Evolutionary conservation across 1,140 invertebrate genomes (phyloP).

Genomic region (Zaprionus tsacasi): DNA sequence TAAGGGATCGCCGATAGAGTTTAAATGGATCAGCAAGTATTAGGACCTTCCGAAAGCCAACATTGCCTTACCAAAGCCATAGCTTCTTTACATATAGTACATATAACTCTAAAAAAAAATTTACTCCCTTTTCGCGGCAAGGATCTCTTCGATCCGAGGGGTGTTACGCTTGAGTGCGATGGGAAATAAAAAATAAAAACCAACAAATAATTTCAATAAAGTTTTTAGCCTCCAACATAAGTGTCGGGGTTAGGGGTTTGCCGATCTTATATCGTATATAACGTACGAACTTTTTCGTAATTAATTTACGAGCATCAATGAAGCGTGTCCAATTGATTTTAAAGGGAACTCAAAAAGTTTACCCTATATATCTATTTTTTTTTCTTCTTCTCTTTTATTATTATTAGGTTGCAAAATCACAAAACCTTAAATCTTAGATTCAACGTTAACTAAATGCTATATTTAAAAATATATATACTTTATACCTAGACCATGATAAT

Average conservation of each 20-base stretch:
- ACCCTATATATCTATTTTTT: conserved; percentile 30
- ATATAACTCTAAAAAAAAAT: conserved; percentile 1
- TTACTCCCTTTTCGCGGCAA: conserved; percentile 28
- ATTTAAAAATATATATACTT: not conserved
- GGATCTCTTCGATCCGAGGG: conserved; percentile 8
- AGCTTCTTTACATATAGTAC: conserved; percentile 39
- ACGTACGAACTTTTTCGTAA: conserved; percentile 60
- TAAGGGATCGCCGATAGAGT: not conserved
- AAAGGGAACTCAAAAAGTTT: not conserved
- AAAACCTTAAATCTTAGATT: conserved; percentile 59
- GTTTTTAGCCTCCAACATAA: not conserved
- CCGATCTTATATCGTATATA: conserved; percentile 38
- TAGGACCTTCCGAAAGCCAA: conserved; percentile 11
- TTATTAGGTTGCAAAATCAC: conserved; percentile 57
- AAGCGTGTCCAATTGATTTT: conserved; percentile 37
- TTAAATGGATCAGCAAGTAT: too few relatives aligned
- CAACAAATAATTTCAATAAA: not conserved
- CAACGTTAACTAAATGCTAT: conserved; percentile 23
- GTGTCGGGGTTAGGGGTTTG: conserved; percentile 40
- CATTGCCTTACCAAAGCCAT: conserved; percentile 33
- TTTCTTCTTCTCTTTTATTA: not conserved
- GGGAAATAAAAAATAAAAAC: conserved; percentile 1
- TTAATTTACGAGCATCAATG: conserved; percentile 68
- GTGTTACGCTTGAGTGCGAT: conserved; percentile 46
- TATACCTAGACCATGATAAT: not conserved